These are phyloP conservation scores for Corythornis madagascariensis DNA, from an alignment of 2,113 vertebrate species.

Conservation along the genomic window DNA sequence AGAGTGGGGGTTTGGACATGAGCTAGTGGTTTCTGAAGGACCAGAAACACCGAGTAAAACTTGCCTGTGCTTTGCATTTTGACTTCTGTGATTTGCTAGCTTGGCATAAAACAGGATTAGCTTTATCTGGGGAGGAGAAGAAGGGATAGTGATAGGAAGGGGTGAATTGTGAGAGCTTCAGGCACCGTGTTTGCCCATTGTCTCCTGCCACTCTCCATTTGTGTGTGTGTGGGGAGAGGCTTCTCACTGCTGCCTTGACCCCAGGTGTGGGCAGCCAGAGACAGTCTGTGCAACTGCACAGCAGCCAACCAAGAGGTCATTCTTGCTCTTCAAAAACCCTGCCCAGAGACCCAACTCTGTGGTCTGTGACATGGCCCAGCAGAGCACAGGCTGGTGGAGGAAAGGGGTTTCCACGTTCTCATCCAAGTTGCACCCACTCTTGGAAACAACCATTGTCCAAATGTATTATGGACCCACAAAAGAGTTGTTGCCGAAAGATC, in stretches of 20 bases:
- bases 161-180: not conserved
- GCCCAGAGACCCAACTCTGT: not conserved
- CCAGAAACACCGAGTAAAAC: not conserved
- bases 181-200: not conserved
- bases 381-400: not conserved
- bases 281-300: not conserved
- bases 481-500: not conserved
- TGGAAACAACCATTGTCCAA: not conserved
- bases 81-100: not conserved
- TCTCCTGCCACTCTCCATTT: not conserved
- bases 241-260: not conserved
- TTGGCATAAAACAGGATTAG: not conserved
- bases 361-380: not conserved
- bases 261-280: not conserved
- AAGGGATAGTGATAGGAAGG: not conserved
- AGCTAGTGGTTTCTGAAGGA: not conserved
- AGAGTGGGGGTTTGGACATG: not conserved
- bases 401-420: not conserved
- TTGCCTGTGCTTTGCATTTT: not conserved
- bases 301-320: not conserved
- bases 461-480: fast-evolving
- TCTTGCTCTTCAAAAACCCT: not conserved
- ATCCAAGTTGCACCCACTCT: not conserved
- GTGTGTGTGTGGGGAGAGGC: not conserved
- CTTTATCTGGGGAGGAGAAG: not conserved